Percentiles rank a stretch among this genome's conserved stretches.
phyloP scores from a whole-genome alignment of 2,113 vertebrate species.

The Xenopus laevis region DNA sequence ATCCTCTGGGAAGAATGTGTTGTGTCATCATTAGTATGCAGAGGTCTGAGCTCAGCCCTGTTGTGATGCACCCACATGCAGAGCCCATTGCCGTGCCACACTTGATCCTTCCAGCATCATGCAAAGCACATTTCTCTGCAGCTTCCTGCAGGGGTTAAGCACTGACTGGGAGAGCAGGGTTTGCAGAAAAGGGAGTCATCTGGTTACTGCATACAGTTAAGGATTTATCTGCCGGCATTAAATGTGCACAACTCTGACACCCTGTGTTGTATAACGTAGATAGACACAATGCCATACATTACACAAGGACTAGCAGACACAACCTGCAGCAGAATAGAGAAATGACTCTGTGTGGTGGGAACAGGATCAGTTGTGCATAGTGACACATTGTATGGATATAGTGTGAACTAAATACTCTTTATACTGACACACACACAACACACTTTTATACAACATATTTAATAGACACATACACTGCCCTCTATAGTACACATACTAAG shows the following conservation, averaged over 20 bases:
- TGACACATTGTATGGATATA: no score
- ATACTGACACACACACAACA: no score
- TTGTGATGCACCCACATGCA: constrained; percentile 51
- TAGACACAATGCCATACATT: neutral
- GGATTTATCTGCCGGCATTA: neutral
- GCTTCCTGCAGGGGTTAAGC: constrained; percentile 4
- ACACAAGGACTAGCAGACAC: neutral
- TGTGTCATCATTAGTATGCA: constrained; percentile 54
- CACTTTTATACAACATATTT: no score
- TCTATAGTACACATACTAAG: no score
- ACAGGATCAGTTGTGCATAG: no score
- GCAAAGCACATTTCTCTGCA: neutral
- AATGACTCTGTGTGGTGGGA: no score
- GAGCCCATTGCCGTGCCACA: constrained; percentile 57
- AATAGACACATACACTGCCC: no score
- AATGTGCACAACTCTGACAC: neutral
- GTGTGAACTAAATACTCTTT: no score
- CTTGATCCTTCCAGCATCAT: constrained; percentile 37
- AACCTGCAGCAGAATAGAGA: no score
- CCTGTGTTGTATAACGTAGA: neutral
- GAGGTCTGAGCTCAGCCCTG: constrained; percentile 53
- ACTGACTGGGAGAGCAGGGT: neutral
- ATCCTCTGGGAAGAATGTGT: constrained; percentile 50
- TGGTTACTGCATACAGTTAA: neutral
- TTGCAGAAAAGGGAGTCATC: neutral